Evolutionary conservation across 2,797 vertebrate genomes (phyloP).

Genomic region (Microchirus variegatus): DNA sequence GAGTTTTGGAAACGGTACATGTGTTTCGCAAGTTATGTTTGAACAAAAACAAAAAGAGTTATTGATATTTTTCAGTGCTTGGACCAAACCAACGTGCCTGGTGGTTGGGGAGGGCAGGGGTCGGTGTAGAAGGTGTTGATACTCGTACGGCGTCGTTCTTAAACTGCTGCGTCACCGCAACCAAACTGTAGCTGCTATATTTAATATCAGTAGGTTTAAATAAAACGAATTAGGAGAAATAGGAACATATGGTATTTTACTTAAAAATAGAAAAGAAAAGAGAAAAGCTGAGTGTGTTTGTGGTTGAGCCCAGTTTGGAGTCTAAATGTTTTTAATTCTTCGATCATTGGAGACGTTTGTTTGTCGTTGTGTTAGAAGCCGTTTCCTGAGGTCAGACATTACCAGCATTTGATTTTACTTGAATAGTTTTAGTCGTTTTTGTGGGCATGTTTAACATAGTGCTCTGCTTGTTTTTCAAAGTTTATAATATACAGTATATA

Average conservation of each 20-base stretch:
- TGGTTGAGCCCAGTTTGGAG: constrained; percentile 16
- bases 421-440: constrained; percentile 45
- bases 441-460: constrained; percentile 39
- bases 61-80: constrained; percentile 42
- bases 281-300: constrained; percentile 34
- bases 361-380: constrained; percentile 33
- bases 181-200: constrained; percentile 77
- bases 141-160: constrained; percentile 20
- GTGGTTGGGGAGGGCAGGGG: too few species aligned
- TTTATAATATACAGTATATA: constrained; percentile 12
- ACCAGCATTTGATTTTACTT: constrained; percentile 77
- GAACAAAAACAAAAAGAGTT: constrained; percentile 31
- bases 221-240: constrained; percentile 44
- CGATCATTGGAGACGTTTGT: constrained; percentile 1
- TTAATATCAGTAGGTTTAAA: constrained; percentile 41
- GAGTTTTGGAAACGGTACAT: neutral
- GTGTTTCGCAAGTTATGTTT: too few species aligned
- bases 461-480: constrained; percentile 32
- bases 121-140: neutral
- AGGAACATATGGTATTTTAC: constrained; percentile 60
- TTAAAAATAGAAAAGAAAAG: too few species aligned
- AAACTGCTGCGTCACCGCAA: constrained; percentile 48
- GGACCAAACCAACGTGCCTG: constrained; percentile 80
- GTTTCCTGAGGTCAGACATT: constrained; percentile 59
- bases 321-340: constrained; percentile 17